phyloP scores from a whole-genome alignment of 2,888 invertebrate species.

The Cosmia trapezina region DNA sequence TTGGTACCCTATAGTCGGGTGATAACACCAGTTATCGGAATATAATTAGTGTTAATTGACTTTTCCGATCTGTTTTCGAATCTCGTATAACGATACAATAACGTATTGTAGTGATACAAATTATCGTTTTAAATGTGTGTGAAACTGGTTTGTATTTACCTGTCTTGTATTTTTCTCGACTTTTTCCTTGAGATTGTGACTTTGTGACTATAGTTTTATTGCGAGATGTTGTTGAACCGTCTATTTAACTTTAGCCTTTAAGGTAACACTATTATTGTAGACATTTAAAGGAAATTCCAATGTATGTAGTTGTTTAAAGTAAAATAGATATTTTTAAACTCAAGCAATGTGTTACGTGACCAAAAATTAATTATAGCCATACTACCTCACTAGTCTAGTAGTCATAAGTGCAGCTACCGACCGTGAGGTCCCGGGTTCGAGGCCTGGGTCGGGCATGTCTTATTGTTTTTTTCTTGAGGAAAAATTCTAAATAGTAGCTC shows the following conservation, averaged over 20 bases:
- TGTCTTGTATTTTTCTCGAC: constrained; percentile 29
- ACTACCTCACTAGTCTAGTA: constrained; percentile 45
- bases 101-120: constrained; percentile 22
- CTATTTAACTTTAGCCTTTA: constrained; percentile 13
- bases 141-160: constrained; percentile 19
- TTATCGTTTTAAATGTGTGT: constrained; percentile 15
- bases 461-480: constrained; percentile 39
- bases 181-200: constrained; percentile 34
- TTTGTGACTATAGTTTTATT: constrained; percentile 7
- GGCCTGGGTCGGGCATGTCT: constrained; percentile 41
- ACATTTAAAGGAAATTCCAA: neutral
- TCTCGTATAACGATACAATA: constrained; percentile 40
- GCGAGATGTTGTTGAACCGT: constrained; percentile 15
- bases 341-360: constrained; percentile 8
- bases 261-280: neutral
- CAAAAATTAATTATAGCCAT: constrained; percentile 20
- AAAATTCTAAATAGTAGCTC: constrained; percentile 38
- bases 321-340: neutral
- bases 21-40: constrained; percentile 30
- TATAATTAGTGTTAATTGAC: constrained; percentile 51
- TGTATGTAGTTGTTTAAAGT: neutral
- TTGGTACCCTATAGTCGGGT: constrained; percentile 13
- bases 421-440: constrained; percentile 38
- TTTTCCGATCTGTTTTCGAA: constrained; percentile 50
- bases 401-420: constrained; percentile 23